Base-by-base conservation (phyloP, 2,888 invertebrate genomes). In the Hemithea aestivaria region DNA sequence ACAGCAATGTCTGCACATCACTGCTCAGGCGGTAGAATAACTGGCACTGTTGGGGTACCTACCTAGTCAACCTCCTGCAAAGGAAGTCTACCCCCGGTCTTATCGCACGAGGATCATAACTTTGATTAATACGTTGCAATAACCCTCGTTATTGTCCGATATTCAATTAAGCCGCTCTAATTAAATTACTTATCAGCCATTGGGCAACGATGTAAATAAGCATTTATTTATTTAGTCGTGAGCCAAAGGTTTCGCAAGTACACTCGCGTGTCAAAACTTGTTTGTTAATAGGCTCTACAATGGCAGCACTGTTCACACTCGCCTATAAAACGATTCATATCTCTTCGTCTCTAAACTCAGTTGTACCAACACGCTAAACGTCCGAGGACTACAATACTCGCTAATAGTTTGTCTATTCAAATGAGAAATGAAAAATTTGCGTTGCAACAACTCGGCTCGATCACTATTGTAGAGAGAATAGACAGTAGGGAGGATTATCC, bases 211-310 rank as follows among this genome's bases (percentile, higher is more conserved):
- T 71, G 69, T 73, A 67, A 73, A 74, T 74, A 73, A 71, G 64
- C 65, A 70, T 67, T 73, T 79, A 75, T 81, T 77, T 78, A 75
- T 77, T 74, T 73, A 73, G 73, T 78, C 76, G 78, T 78, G 77
- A 73, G 69, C 56, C 53, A 58, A 61, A 63, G 62, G 62, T 82
- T 83, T 80, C 76, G 77, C 71, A 82, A 83, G 66, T 53, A 60
- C 61, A 61, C 66, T 77, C 74, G 80, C 82, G 77, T 82, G 82
- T 76, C 79, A 74, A 75, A 77, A 82, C 83, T 67, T 67, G 78
- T 81, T 81, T 76, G 75, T 75, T 78, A 77, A 73, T 73, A 69
- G 73, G 60, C 58, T 55, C 62, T 66, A 81, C 76, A 80, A 79
- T 79, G 60, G 73, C 66, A 62, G 62, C 62, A 59, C 58, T 69